phyloP scores from a whole-genome alignment of 2,888 invertebrate species.

The Polydrusus pterygomalis region DNA sequence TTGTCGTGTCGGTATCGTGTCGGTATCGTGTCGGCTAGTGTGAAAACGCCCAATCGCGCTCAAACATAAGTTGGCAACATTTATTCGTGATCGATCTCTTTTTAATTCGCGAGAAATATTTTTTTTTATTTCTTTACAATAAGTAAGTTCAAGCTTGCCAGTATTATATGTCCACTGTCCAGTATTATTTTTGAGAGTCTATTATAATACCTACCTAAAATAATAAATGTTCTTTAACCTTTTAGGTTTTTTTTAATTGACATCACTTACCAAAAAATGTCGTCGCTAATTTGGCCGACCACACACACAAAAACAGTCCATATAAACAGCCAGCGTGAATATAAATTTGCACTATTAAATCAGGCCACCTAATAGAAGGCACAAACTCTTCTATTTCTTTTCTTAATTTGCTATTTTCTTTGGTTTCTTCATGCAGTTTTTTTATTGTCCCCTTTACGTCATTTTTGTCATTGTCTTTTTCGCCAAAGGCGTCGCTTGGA shows the following conservation, averaged over 20 bases:
- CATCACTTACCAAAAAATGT: conserved; percentile 82
- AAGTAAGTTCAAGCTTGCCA: too few species aligned
- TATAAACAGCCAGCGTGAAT: conserved; percentile 82
- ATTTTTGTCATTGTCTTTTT: conserved; percentile 43
- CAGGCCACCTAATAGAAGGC: conserved; percentile 83
- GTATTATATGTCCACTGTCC: too few species aligned
- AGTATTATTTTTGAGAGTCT: too few species aligned
- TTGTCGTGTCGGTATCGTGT: too few species aligned
- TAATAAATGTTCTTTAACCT: neutral
- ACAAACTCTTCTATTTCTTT: conserved; percentile 70
- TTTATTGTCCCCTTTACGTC: conserved; percentile 31
- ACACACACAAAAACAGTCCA: conserved; percentile 80
- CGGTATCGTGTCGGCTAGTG: too few species aligned
- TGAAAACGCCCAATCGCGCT: too few species aligned
- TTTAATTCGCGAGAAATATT: too few species aligned
- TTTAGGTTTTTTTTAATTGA: neutral
- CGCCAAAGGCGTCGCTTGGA: conserved; percentile 37
- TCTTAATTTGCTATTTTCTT: conserved; percentile 45
- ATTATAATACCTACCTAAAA: too few species aligned
- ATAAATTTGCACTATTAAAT: conserved; percentile 80
- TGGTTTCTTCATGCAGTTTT: conserved; percentile 50
- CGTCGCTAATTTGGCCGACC: conserved; percentile 78
- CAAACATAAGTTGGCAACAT: too few species aligned
- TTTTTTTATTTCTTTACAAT: too few species aligned
- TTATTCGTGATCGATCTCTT: too few species aligned